These are phyloP conservation scores for Mesocricetus auratus DNA, from an alignment of 2,113 vertebrate genomes.

Conservation along the genomic window DNA sequence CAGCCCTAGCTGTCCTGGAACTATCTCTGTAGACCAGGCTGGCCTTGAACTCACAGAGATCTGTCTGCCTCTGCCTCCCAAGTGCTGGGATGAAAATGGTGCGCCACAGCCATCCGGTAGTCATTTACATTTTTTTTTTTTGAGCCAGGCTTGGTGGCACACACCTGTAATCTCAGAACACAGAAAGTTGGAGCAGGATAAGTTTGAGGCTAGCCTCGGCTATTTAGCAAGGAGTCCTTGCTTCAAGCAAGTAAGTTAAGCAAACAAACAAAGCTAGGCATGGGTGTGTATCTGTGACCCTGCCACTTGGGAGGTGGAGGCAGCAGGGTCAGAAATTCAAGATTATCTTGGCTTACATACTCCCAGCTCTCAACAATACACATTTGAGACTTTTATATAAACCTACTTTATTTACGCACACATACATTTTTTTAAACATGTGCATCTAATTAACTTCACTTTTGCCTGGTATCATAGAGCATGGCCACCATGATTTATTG, in stretches of 20 bases:
- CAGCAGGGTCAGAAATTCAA: not conserved
- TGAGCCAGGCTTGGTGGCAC: not conserved
- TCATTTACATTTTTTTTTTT: not conserved
- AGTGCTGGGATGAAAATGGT: too few relatives aligned
- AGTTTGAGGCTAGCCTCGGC: not conserved
- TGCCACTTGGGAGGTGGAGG: not conserved
- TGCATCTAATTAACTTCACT: not conserved
- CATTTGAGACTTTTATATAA: not conserved
- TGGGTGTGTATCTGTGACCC: not conserved
- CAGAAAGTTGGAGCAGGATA: not conserved
- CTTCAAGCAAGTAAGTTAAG: not conserved
- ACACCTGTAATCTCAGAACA: not conserved
- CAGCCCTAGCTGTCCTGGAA: too few relatives aligned
- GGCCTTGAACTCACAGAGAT: too few relatives aligned
- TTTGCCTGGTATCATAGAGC: not conserved
- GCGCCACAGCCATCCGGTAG: too few relatives aligned
- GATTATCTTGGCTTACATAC: not conserved
- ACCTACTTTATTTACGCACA: not conserved
- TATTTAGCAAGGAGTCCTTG: not conserved
- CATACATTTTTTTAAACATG: not conserved
- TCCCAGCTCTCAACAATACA: not conserved
- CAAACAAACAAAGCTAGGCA: not conserved
- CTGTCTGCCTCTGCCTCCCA: too few relatives aligned
- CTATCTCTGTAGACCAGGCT: too few relatives aligned
- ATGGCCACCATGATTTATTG: not conserved